Percentiles rank a stretch among this genome's conserved stretches.
phyloP scores from a whole-genome alignment of 2,888 invertebrate species.

The Drosophila picticornis region DNA sequence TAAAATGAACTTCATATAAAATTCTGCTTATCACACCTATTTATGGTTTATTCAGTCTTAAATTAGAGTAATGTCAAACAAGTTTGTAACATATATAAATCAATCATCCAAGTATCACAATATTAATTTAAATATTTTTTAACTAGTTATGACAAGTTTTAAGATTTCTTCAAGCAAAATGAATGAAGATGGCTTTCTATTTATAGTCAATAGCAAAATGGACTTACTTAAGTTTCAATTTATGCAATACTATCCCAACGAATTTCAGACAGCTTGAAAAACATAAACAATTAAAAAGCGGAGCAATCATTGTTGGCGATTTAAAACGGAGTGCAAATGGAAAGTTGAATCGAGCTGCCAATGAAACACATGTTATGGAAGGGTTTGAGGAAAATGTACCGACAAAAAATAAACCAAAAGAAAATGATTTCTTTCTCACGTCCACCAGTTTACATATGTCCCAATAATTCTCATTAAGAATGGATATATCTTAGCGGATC shows the following conservation, averaged over 20 bases:
- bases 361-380: constrained; percentile 35
- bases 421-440: background rate
- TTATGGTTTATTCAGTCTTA: background rate
- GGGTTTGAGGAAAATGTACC: background rate
- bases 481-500: background rate
- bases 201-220: constrained; percentile 72
- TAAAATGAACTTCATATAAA: background rate
- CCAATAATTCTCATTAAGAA: background rate
- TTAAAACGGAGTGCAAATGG: constrained; percentile 57
- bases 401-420: background rate
- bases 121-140: background rate
- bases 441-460: background rate
- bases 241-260: constrained; percentile 68
- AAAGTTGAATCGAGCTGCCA: constrained; percentile 48
- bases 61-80: background rate
- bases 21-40: background rate
- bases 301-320: constrained; percentile 54
- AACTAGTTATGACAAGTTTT: background rate
- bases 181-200: constrained; percentile 70
- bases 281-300: constrained; percentile 57
- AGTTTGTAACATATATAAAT: background rate
- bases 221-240: constrained; percentile 74
- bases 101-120: background rate
- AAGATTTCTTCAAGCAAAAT: constrained; percentile 53
- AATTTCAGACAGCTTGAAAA: constrained; percentile 62